Evolutionary conservation across 1,140 invertebrate genomes (phyloP).

Genomic region (Drosophila insularis): DNA sequence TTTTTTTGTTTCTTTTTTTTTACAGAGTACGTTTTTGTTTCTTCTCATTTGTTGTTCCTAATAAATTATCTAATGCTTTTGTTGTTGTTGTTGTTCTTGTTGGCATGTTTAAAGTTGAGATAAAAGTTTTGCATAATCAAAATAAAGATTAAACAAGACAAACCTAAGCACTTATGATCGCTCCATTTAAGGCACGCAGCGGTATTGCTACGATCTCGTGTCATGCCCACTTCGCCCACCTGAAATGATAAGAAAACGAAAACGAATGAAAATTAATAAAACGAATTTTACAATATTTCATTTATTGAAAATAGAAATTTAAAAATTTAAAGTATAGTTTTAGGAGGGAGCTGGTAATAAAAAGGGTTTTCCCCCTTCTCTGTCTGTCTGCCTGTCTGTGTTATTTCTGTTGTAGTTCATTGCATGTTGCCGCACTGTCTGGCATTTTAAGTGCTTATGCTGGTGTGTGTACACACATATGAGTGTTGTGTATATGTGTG

Average conservation of each 20-base stretch:
- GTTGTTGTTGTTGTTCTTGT: conserved; percentile 64
- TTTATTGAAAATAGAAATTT: background rate
- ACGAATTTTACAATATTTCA: background rate
- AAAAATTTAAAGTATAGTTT: background rate
- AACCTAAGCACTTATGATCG: conserved; percentile 81
- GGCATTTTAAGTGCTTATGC: conserved; percentile 73
- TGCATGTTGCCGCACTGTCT: conserved; percentile 77
- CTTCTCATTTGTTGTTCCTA: conserved; percentile 41
- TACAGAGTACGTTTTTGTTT: conserved; percentile 44
- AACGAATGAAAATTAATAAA: no score
- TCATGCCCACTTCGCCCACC: conserved; percentile 70
- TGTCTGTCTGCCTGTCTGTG: conserved; percentile 15
- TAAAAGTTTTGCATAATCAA: conserved; percentile 68
- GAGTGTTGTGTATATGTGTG: conserved; percentile 27
- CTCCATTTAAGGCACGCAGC: conserved; percentile 74
- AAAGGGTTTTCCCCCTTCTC: background rate
- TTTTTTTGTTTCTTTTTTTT: conserved; percentile 34
- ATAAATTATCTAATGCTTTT: conserved; percentile 71
- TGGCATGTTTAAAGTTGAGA: conserved; percentile 69
- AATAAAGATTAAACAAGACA: conserved; percentile 73
- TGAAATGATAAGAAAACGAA: conserved; percentile 35
- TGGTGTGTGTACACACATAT: conserved; percentile 11
- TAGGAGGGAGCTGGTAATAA: background rate
- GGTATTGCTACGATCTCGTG: conserved; percentile 62
- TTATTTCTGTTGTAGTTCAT: conserved; percentile 61